Conservation (phyloP, 2,113 vertebrate genomes). For the Entelurus aequoreus region DNA sequence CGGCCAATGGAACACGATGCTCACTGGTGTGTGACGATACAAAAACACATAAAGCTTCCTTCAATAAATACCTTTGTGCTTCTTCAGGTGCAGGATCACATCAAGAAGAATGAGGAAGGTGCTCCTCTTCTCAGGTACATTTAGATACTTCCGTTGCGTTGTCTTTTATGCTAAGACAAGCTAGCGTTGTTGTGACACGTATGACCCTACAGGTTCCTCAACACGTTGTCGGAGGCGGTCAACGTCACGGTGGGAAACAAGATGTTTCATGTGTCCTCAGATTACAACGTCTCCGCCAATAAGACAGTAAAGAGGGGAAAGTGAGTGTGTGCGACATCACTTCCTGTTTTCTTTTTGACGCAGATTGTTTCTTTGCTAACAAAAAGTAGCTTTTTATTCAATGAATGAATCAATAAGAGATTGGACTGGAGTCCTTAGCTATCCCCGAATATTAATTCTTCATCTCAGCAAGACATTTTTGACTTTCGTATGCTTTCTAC, state of each 20-base stretch:
- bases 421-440: too few relatives aligned
- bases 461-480: too few relatives aligned
- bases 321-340: constrained; percentile 70
- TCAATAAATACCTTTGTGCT: neutral
- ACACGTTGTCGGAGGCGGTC: constrained; percentile 67
- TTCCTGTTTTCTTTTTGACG: too few relatives aligned
- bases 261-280: constrained; percentile 43
- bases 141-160: too few relatives aligned
- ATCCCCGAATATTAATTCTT: too few relatives aligned
- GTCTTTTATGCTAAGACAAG: too few relatives aligned
- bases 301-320: constrained; percentile 59
- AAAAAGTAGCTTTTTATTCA: too few relatives aligned
- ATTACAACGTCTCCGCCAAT: constrained; percentile 70
- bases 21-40: constrained; percentile 74
- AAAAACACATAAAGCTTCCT: neutral
- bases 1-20: constrained; percentile 58
- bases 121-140: constrained; percentile 78
- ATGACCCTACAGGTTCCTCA: constrained; percentile 79
- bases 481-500: too few relatives aligned
- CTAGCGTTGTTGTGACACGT: too few relatives aligned
- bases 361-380: too few relatives aligned
- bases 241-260: constrained; percentile 66
- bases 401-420: too few relatives aligned
- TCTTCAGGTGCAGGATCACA: constrained; percentile 75
- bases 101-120: constrained; percentile 74